Conservation (phyloP, 2,113 vertebrate species). For the Triplophysa siluroides region DNA sequence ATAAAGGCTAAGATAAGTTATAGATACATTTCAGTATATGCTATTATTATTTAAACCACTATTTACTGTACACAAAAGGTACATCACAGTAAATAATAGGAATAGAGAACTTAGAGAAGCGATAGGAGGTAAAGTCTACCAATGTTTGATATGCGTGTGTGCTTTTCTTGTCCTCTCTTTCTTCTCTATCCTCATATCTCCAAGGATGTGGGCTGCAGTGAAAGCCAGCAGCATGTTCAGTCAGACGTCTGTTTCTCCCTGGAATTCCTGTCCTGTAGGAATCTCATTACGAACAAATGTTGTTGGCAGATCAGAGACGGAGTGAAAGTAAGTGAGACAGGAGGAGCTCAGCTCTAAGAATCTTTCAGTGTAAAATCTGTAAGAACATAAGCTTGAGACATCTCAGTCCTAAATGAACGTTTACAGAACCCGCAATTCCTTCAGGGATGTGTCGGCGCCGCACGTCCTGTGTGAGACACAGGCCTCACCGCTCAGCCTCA, state of each 20-base stretch:
- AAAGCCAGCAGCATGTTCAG: constrained; percentile 52
- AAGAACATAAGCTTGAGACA: constrained; percentile 22
- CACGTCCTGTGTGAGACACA: background rate
- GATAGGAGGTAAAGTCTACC: constrained; percentile 15
- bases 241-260: constrained; percentile 42
- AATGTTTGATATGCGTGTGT: constrained; percentile 15
- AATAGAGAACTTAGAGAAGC: constrained; percentile 5
- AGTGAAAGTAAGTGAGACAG: constrained; percentile 22
- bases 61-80: background rate
- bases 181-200: constrained; percentile 15
- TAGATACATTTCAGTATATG: too few species aligned
- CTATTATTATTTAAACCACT: too few species aligned
- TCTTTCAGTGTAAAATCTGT: constrained; percentile 38
- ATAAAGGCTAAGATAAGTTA: too few species aligned
- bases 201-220: constrained; percentile 46
- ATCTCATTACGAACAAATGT: constrained; percentile 61
- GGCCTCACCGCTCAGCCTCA: background rate
- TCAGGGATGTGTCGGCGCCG: constrained; percentile 25
- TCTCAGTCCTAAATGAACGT: constrained; percentile 50
- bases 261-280: constrained; percentile 54
- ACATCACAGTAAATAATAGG: background rate
- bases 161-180: constrained; percentile 34
- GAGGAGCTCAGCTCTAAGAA: constrained; percentile 18
- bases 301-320: constrained; percentile 49
- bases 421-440: constrained; percentile 38